Base-by-base conservation (phyloP, 2,888 invertebrate genomes). In the Xylocampa areola region DNA sequence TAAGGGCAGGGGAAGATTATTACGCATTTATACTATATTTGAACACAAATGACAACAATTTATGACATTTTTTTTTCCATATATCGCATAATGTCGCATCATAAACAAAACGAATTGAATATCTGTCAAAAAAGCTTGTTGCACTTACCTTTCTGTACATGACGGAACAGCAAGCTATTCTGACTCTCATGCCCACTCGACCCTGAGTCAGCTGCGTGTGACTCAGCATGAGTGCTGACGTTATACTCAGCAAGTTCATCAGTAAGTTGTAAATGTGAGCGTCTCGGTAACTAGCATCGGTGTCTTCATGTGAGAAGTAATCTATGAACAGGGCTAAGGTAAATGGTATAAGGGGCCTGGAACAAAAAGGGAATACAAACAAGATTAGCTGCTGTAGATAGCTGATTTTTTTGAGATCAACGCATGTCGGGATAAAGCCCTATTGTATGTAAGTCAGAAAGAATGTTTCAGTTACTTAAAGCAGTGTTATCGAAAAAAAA, bases 81-180 rank as follows among this genome's bases (percentile, higher is more conserved):
- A n/a, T n/a, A n/a, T n/a, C n/a, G n/a, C n/a, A n/a, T n/a, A n/a
- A n/a, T n/a, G n/a, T 8, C 27, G 1, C n/a, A 27, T 10, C 7
- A 27, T n/a, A n/a, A n/a, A n/a, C n/a, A n/a, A n/a, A n/a, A n/a
- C n/a, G n/a, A n/a, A n/a, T n/a, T n/a, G n/a, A n/a, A n/a, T n/a
- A 13, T 30, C 2, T 30, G 14, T 5, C 14, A 6, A 13, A 14
- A 14, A 32, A 7, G 1, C 5, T n/a, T 33, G 3, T 19, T 36
- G 0, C 1, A 7, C 51, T 60, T 66, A 97, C 97, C 95, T 98
- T 98, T 92, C 97, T 95, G 81, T 97, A 98, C 66, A 98, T 87
- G 7, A 98, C 86, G 0, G 97, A 96, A 79, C 97, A 97, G 72
- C 96, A 95, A 0, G 97, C 97, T 45, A 97, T 94, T 70, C 97